Evolutionary conservation across 2,113 vertebrate species (phyloP).

Genomic region (Dicaeum eximium): DNA sequence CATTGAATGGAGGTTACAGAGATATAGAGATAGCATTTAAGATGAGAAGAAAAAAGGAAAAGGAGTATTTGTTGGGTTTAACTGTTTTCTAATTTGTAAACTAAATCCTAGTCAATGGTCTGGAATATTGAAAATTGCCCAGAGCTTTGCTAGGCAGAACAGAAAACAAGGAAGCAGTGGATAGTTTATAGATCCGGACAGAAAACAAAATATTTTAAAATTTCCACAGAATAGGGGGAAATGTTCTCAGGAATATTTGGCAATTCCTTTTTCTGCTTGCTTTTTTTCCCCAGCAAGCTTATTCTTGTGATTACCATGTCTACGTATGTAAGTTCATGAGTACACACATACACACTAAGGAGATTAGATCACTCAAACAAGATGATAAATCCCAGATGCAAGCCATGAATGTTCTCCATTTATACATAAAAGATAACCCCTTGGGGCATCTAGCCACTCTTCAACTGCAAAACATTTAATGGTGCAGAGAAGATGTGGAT

Average conservation of each 20-base stretch:
- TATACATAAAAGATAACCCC: neutral
- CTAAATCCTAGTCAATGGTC: neutral
- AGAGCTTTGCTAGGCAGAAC: neutral
- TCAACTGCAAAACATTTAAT: conserved; percentile 30
- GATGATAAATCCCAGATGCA: conserved; percentile 44
- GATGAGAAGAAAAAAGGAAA: neutral
- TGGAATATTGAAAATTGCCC: neutral
- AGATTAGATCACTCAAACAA: conserved; percentile 6
- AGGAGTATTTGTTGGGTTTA: neutral
- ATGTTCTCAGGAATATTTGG: neutral
- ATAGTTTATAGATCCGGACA: neutral
- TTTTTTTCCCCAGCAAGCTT: neutral
- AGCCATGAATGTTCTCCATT: neutral
- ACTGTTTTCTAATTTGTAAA: neutral
- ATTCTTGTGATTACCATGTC: neutral
- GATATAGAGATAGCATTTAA: neutral
- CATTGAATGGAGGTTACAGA: neutral
- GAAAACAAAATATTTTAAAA: neutral
- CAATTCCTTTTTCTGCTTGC: neutral
- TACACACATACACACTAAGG: neutral
- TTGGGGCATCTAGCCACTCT: neutral
- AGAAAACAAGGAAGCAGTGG: neutral
- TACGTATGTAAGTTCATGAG: neutral
- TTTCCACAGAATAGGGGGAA: neutral
- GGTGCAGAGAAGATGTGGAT: neutral